phyloP scores from a whole-genome alignment of 2,888 invertebrate genomes.

The Phragmatobia fuliginosa region DNA sequence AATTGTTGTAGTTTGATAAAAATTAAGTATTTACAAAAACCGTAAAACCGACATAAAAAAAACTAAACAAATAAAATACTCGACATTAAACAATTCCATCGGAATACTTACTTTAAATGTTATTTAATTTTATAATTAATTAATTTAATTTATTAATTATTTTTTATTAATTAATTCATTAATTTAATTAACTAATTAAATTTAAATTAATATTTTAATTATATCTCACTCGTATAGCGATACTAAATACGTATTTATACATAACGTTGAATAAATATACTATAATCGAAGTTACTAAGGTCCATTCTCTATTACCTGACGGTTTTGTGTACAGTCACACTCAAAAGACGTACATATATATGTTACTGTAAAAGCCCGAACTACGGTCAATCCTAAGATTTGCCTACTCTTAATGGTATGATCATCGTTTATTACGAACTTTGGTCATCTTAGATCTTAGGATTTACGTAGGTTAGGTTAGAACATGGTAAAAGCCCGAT shows the following conservation, averaged over 20 bases:
- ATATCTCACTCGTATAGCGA: constrained; percentile 50
- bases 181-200: neutral
- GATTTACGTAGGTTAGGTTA: too few relatives aligned
- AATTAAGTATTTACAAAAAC: neutral
- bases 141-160: neutral
- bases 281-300: constrained; percentile 45
- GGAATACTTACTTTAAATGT: constrained; percentile 18
- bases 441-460: too few relatives aligned
- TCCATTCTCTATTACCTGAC: constrained; percentile 4
- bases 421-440: too few relatives aligned
- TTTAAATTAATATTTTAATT: constrained; percentile 13
- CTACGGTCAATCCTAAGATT: too few relatives aligned
- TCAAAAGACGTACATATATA: too few relatives aligned
- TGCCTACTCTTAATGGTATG: too few relatives aligned
- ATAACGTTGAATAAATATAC: constrained; percentile 59
- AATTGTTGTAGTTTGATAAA: neutral
- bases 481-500: too few relatives aligned
- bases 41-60: neutral
- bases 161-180: neutral
- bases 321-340: neutral
- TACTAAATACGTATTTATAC: constrained; percentile 44
- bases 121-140: constrained; percentile 15
- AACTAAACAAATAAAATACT: neutral
- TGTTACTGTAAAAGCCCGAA: too few relatives aligned
- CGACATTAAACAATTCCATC: constrained; percentile 27